Evolutionary conservation across 2,888 invertebrate species (phyloP), one percentile per base, ranked within the genome.

Genomic region (Melieria crassipennis): DNA sequence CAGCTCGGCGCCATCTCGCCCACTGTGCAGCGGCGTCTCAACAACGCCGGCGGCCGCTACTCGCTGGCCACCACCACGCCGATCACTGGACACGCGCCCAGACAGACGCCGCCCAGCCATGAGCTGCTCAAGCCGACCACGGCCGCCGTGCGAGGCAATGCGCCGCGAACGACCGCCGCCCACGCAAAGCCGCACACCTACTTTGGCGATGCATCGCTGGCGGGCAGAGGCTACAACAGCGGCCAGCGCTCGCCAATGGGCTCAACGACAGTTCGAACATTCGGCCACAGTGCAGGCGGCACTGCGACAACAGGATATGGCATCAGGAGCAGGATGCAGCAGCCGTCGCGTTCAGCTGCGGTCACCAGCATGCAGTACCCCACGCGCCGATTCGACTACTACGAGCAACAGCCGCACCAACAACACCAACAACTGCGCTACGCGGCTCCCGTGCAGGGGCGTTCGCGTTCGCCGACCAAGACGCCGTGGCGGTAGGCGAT

Each of bases 401-500:
- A 68, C 52, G 65, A 70, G 4, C 69, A 65, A 4, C 62, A 65
- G 47, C 67, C 45, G 47, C 47, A 70, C 9, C 71, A 65, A 11
- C 73, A 75, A 47, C 73, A 69, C 30, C 73, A 71, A 6, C 73
- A 71, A 50, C 55, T 71, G 62, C 71, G 74, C 64, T 70, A 74
- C 65, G 10, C 70, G 62, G 72, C 71, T 56, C 57, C 79, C 48
- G 71, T 75, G 65, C 80, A 80, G 74, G 82, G 86, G 65, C 86
- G 85, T 76, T 83, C 85, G 73, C 84, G 84, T 74, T 86, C 85
- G 62, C 86, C 86, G 75, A 85, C 83, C 77, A 86, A 86, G 78
- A 80, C 83, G 73, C 85, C 85, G 58, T 85, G 85, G 85, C 80
- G 86, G 73, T 61, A 46, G 55, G 55, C 4, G 45, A 16, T 1